phyloP scores from a whole-genome alignment of 2,113 vertebrate genomes.

The Sander lucioperca region DNA sequence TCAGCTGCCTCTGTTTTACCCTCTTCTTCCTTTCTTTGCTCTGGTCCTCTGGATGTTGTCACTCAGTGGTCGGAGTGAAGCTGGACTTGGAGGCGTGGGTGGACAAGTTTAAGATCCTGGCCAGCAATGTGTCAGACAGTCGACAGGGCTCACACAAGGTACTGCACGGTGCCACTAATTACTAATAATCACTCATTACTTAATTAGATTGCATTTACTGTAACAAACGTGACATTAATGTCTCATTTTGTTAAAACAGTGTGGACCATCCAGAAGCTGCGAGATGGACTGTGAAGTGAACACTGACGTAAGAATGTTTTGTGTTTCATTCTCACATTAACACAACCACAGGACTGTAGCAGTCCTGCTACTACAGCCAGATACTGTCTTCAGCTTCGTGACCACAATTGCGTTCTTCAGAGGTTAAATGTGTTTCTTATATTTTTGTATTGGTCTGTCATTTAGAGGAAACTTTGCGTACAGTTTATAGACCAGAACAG shows the following conservation, averaged over 20 bases:
- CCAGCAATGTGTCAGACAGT: conserved; percentile 95
- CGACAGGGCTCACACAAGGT: conserved; percentile 92
- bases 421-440: neutral
- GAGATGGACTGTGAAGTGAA: conserved; percentile 99
- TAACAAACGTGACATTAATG: neutral
- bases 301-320: conserved; percentile 89
- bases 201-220: neutral
- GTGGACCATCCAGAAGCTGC: conserved; percentile 94
- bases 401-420: neutral
- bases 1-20: neutral
- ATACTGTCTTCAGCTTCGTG: neutral
- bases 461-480: neutral
- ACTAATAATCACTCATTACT: neutral
- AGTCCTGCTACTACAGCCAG: neutral
- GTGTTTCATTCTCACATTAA: neutral
- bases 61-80: conserved; percentile 95
- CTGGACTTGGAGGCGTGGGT: conserved; percentile 98
- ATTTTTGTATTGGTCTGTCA: neutral
- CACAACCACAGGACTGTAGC: neutral
- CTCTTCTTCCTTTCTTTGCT: neutral
- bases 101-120: conserved; percentile 98
- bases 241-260: conserved; percentile 83
- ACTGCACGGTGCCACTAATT: conserved; percentile 14
- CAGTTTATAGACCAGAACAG: neutral
- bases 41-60: neutral